A percentile compares a stretch with the other conserved stretches of the same genome.
These are phyloP conservation scores for Atrichornis clamosus DNA, from an alignment of 2,113 vertebrate species.

Conservation along the genomic window DNA sequence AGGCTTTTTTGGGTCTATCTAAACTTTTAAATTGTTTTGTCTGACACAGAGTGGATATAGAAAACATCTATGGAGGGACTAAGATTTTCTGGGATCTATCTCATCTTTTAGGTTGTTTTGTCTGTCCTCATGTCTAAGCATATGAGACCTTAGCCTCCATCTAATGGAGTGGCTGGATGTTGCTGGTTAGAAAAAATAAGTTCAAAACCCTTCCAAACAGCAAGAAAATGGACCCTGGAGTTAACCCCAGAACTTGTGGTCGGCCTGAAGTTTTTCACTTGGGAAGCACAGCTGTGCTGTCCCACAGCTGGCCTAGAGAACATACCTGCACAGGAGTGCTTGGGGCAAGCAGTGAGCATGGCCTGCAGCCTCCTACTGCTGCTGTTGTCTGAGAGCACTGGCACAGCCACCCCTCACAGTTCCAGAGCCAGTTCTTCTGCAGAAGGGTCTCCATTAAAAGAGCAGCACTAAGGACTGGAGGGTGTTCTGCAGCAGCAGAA, in stretches of 20 bases:
- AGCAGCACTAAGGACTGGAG: neutral
- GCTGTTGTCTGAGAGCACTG: neutral
- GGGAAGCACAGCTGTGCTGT: neutral
- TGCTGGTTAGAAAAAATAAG: neutral
- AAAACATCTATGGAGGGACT: neutral
- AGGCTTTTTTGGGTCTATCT: neutral
- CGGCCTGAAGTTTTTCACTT: neutral
- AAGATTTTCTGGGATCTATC: neutral
- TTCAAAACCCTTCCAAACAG: neutral
- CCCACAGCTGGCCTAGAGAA: neutral
- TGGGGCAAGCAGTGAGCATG: fast-evolving
- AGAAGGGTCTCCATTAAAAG: neutral
- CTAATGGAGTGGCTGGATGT: neutral
- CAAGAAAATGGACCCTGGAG: neutral
- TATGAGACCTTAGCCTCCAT: neutral
- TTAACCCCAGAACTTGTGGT: neutral
- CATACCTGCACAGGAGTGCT: fast-evolving
- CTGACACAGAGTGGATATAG: too few species aligned
- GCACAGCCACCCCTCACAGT: neutral
- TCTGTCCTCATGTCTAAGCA: too few species aligned
- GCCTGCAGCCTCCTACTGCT: neutral
- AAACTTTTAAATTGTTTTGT: neutral
- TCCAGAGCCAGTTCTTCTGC: neutral
- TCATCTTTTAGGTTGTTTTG: neutral
- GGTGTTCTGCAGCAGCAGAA: neutral